phyloP scores from a whole-genome alignment of 2,888 invertebrate species.

The Eumacrocentrus americanus region DNA sequence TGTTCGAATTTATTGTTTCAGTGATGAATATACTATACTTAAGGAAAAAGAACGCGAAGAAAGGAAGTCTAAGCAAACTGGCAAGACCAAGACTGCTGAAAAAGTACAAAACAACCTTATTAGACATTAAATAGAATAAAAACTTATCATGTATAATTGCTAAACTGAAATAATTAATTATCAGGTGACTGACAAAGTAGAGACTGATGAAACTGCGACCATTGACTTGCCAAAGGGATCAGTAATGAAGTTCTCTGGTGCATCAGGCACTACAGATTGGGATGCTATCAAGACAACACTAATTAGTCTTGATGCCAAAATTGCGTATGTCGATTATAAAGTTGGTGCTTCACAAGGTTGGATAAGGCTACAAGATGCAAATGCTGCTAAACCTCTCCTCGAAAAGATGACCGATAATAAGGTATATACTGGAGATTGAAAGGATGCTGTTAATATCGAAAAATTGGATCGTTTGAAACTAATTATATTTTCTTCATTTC shows the following conservation, averaged over 20 bases:
- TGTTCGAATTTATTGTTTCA: slow-evolving; percentile 38
- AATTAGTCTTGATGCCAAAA: slow-evolving; percentile 65
- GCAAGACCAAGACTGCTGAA: slow-evolving; percentile 63
- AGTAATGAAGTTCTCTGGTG: slow-evolving; percentile 73
- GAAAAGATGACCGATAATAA: slow-evolving; percentile 71
- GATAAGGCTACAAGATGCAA: slow-evolving; percentile 73
- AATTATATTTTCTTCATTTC: slow-evolving; percentile 21
- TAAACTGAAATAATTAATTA: slow-evolving; percentile 11
- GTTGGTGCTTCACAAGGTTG: slow-evolving; percentile 77
- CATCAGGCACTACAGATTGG: slow-evolving; percentile 68
- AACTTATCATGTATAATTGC: background rate
- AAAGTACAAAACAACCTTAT: slow-evolving; percentile 37
- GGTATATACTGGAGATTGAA: slow-evolving; percentile 49
- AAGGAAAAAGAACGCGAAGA: slow-evolving; percentile 73
- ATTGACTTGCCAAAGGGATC: slow-evolving; percentile 72
- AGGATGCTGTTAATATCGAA: too few relatives aligned
- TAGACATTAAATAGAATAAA: background rate
- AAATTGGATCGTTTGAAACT: too few relatives aligned
- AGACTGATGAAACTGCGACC: slow-evolving; percentile 36
- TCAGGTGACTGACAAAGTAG: slow-evolving; percentile 41
- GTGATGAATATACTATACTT: slow-evolving; percentile 67
- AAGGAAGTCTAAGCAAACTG: slow-evolving; percentile 65
- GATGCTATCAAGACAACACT: slow-evolving; percentile 79
- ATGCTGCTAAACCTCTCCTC: slow-evolving; percentile 70
- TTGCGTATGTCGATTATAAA: slow-evolving; percentile 79